These are phyloP conservation scores for Nestor notabilis DNA, from an alignment of 2,113 vertebrate species.

Conservation along the genomic window DNA sequence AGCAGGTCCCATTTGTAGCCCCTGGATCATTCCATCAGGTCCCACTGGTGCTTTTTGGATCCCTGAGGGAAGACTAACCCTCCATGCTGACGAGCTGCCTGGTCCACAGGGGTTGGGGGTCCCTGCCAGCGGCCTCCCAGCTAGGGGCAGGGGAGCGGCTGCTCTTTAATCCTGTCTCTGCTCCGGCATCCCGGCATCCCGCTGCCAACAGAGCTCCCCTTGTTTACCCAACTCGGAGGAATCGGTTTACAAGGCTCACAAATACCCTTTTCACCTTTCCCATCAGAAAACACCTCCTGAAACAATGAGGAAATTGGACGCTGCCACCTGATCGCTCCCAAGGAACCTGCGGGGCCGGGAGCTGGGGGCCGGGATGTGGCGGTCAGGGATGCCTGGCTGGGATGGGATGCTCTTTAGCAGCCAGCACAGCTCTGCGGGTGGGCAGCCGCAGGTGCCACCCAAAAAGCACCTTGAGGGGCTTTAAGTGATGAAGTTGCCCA, in stretches of 20 bases:
- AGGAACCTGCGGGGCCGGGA: conserved; percentile 55
- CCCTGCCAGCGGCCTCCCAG: not conserved
- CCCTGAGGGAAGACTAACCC: not conserved
- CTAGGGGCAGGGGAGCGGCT: not conserved
- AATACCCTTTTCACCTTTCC: conserved; percentile 79
- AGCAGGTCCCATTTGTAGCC: not conserved
- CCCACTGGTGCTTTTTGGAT: not conserved
- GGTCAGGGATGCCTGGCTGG: not conserved
- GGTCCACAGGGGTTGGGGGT: not conserved
- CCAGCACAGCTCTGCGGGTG: not conserved
- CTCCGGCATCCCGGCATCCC: not conserved
- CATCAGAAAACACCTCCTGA: conserved; percentile 77
- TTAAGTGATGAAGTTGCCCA: not conserved
- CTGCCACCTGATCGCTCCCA: conserved; percentile 73
- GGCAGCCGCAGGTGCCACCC: not conserved
- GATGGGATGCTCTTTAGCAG: not conserved
- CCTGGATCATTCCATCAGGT: accelerated
- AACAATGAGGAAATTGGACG: conserved; percentile 74
- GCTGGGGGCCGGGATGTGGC: not conserved
- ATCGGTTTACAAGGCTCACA: conserved; percentile 74
- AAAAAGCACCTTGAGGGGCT: not conserved
- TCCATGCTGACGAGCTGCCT: not conserved
- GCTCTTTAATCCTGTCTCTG: conserved; percentile 15
- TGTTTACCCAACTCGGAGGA: conserved; percentile 75
- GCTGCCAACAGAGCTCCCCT: conserved; percentile 72